Evolutionary conservation across 37 sponge, comb jelly and placozoan genomes (phyloP), one percentile per base, ranked within the genome.

Genomic region (Mnemiopsis leidyi): DNA sequence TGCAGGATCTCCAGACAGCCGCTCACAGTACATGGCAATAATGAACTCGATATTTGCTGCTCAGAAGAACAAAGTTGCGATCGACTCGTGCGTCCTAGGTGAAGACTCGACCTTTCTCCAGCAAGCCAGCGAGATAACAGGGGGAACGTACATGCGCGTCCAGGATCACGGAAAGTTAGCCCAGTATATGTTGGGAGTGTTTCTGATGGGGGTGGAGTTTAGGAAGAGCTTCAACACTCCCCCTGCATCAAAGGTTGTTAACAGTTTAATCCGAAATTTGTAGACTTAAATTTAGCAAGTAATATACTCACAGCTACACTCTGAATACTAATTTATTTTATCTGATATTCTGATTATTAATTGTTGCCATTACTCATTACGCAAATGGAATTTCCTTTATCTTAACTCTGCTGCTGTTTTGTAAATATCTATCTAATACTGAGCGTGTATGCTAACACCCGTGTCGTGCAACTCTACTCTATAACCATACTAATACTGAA

Each of bases 1-100:
- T n/a, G n/a, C 90, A 85, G 90, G 90, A 9, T 93, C 94, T 23
- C 40, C 93, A 1, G 98, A 98, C 69, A 71, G 93, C 18, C 94
- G 96, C 0, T 31, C 69, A 13, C 96, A 96, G 71, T 97, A 98
- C 92, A 93, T 95, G 25, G 73, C 95, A 0, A 96, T 88, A 0
- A 96, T 98, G 96, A 98, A 97, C 94, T 95, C 96, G 68, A 96
- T 98, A 93, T 98, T 98, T 95, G 97, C 97, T 68, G 97, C 98
- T 0, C 97, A 97, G 76, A 98, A 98, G 69, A 93, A 96, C 96
- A 95, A 92, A 75, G 93, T 98, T 75, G 94, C 96, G 0, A 97
- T 98, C 32, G 98, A 98, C 76, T 93, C 96, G 1, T 96, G 97
- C 92, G 95, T 96, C 25, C 92, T 98, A 76, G 96, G 95, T 92